Evolutionary conservation across 2,113 vertebrate genomes (phyloP), one percentile per base, ranked within the genome.

Genomic region (Poeciliopsis turrubarensis): DNA sequence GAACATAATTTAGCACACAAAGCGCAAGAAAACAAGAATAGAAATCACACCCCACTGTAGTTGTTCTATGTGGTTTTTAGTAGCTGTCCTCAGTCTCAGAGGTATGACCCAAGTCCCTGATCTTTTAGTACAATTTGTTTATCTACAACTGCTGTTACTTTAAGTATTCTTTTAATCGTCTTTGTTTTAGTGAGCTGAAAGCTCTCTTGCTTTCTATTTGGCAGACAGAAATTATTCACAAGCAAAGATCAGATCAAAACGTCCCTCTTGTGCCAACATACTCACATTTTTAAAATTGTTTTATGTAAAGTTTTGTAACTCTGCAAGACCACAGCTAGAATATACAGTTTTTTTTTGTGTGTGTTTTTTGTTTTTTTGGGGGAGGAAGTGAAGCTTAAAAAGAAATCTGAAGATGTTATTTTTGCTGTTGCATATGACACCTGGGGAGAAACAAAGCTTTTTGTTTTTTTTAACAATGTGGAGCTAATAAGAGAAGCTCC

Each of bases 1-100:
- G 85, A 75, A 75, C 74, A 66, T 86, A 82, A 73, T 89, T 86
- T 82, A 89, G 72, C 86, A 57, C 82, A 85, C 62, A 57, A 10
- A 77, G 30, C 65, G 62, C 15, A 77, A 1, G 34, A 70, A 60
- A 70, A 25, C 8, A 51, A 76, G 68, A 41, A 25, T 5, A 25
- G 2, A 65, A 72, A 72, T 64, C 19, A 7, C 34, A 51, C 25
- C 26, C 19, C 39, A 63, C 39, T 78, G 34, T 65, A 32, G n/a
- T 69, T 62, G 68, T 34, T 76, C 73, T 80, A 27, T 29, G 30
- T 47, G 13, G 37, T 60, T 68, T 30, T 47, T 37, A 72, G 60
- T 51, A 44, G 29, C 4, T 70, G 30, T 70, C 60, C 68, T 72
- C 19, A 51, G 39, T 63, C 66, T 75, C 57, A 27, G 69, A 64